Evolutionary conservation across 2,888 invertebrate species (phyloP).

Genomic region (Agriopis leucophaearia): DNA sequence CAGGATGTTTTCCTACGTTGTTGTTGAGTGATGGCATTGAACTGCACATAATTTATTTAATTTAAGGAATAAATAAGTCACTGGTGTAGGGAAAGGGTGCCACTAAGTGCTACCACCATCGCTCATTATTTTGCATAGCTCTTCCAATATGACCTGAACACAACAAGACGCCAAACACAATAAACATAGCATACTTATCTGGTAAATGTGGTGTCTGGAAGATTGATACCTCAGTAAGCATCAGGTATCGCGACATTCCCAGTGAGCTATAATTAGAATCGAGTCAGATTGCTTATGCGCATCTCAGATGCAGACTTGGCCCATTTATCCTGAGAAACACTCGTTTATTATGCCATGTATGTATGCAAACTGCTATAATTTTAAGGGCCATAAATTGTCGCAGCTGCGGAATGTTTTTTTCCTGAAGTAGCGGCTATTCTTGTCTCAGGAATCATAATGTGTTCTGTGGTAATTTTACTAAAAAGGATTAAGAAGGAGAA

Average conservation of each 20-base stretch:
- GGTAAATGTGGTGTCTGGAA: slow-evolving; percentile 17
- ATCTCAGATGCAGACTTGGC: slow-evolving; percentile 69
- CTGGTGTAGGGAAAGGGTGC: background rate
- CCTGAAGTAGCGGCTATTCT: slow-evolving; percentile 19
- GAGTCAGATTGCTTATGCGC: slow-evolving; percentile 71
- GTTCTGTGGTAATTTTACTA: background rate
- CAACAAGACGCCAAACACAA: slow-evolving; percentile 1
- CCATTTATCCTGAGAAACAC: slow-evolving; percentile 60
- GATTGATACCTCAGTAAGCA: slow-evolving; percentile 60
- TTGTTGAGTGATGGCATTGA: too few species aligned
- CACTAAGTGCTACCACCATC: too few species aligned
- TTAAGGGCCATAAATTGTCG: slow-evolving; percentile 34
- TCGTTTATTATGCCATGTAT: slow-evolving; percentile 47
- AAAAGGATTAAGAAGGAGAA: background rate
- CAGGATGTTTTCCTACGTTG: too few species aligned
- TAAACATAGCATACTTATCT: slow-evolving; percentile 20
- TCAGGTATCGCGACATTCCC: slow-evolving; percentile 63
- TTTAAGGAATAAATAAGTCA: background rate
- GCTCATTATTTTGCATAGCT: slow-evolving; percentile 5
- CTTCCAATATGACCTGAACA: background rate
- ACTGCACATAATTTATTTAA: too few species aligned
- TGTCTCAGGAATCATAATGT: slow-evolving; percentile 14
- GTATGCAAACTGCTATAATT: slow-evolving; percentile 42
- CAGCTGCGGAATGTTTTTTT: slow-evolving; percentile 28
- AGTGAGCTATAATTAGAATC: slow-evolving; percentile 70